These are phyloP conservation scores for Caprella mutica DNA, from an alignment of 2,888 invertebrate species.

Conservation along the genomic window DNA sequence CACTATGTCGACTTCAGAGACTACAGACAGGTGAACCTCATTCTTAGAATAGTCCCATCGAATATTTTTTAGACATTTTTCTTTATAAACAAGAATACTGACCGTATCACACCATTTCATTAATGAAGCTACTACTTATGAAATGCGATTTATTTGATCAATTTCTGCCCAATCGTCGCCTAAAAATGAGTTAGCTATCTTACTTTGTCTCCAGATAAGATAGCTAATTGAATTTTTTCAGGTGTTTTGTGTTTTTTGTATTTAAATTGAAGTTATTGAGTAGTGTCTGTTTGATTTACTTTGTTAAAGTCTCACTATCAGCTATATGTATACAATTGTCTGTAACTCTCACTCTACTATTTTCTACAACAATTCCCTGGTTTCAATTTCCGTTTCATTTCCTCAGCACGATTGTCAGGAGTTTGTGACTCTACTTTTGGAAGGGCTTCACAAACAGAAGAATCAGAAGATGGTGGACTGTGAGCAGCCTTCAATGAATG, in stretches of 20 bases:
- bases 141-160: too few species aligned
- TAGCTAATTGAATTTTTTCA: neutral
- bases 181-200: too few species aligned
- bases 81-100: too few species aligned
- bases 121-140: too few species aligned
- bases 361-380: neutral
- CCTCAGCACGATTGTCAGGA: slow-evolving; percentile 56
- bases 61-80: too few species aligned
- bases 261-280: neutral
- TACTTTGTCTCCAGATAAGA: too few species aligned
- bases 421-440: slow-evolving; percentile 51
- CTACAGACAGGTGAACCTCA: slow-evolving; percentile 38
- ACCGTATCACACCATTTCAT: too few species aligned
- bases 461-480: slow-evolving; percentile 6
- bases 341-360: neutral
- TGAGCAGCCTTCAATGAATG: too few species aligned
- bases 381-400: neutral
- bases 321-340: neutral
- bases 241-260: neutral
- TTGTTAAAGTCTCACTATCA: neutral
- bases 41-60: too few species aligned
- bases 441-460: slow-evolving; percentile 52
- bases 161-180: too few species aligned
- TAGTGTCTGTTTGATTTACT: neutral
- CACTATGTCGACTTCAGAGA: slow-evolving; percentile 53